These are phyloP conservation scores for Trematomus bernacchii DNA, from an alignment of 2,797 vertebrate genomes.

Conservation along the genomic window DNA sequence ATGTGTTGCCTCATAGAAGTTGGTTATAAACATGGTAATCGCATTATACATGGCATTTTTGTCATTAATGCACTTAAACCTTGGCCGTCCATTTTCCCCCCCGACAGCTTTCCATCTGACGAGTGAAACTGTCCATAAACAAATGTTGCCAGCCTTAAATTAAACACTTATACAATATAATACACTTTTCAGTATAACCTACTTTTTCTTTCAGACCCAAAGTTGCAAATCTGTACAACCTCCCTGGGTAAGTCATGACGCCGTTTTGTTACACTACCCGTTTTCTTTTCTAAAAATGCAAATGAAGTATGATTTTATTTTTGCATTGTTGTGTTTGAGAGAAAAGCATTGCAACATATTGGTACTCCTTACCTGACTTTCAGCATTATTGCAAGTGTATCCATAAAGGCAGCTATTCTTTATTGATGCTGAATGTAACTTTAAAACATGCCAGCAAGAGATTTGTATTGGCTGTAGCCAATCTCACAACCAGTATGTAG, in stretches of 20 bases:
- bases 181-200: not conserved
- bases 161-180: not conserved
- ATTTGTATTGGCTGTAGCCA: constrained; percentile 31
- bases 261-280: not conserved
- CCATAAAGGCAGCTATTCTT: constrained; percentile 68
- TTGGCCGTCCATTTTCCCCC: constrained; percentile 20
- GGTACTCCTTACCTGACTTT: not conserved
- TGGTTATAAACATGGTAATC: constrained; percentile 16
- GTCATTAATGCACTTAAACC: constrained; percentile 1
- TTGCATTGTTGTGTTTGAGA: constrained; percentile 1
- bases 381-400: constrained; percentile 38
- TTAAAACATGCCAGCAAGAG: constrained; percentile 52
- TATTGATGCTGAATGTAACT: constrained; percentile 23
- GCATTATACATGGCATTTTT: constrained; percentile 1
- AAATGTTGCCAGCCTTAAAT: not conserved
- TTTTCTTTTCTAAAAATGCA: not conserved
- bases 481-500: constrained; percentile 8
- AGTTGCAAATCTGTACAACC: not conserved
- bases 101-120: not conserved
- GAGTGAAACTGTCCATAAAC: not conserved
- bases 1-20: constrained; percentile 16
- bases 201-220: not conserved
- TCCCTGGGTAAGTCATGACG: not conserved
- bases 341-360: not conserved
- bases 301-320: not conserved